Evolutionary conservation across 2,888 invertebrate genomes (phyloP).

Genomic region (Pseudoips prasinana): DNA sequence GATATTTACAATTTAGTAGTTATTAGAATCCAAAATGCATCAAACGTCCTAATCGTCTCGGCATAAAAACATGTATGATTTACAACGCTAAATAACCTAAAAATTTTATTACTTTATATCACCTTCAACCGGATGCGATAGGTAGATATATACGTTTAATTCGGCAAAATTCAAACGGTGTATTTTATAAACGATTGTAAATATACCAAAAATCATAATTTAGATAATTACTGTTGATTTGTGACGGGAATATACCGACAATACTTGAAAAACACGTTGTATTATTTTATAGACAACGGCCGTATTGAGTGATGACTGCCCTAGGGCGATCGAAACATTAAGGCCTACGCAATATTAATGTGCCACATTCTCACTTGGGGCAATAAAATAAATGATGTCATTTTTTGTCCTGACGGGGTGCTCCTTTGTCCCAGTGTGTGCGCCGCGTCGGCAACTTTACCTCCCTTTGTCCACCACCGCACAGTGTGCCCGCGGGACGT

Average conservation of each 20-base stretch:
- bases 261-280: constrained; percentile 23
- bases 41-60: constrained; percentile 14
- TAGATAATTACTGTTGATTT: constrained; percentile 22
- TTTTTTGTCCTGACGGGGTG: constrained; percentile 75
- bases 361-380: constrained; percentile 75
- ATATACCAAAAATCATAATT: constrained; percentile 20
- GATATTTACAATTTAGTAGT: too few species aligned
- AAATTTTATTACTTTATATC: constrained; percentile 24
- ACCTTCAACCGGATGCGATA: constrained; percentile 11
- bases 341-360: constrained; percentile 76
- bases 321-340: constrained; percentile 74
- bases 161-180: constrained; percentile 15
- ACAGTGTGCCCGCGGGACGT: constrained; percentile 63
- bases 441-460: constrained; percentile 60
- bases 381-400: constrained; percentile 82
- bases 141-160: too few species aligned
- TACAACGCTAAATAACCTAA: constrained; percentile 22
- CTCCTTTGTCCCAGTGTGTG: constrained; percentile 64
- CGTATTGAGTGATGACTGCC: constrained; percentile 61
- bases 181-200: constrained; percentile 17
- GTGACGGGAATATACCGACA: constrained; percentile 8
- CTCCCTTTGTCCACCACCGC: constrained; percentile 57
- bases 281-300: constrained; percentile 30
- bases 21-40: constrained; percentile 5
- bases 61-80: constrained; percentile 22